Percentiles rank a stretch among this genome's conserved stretches.
Conservation (phyloP, 2,797 vertebrate genomes). For the Sylvilagus floridanus region DNA sequence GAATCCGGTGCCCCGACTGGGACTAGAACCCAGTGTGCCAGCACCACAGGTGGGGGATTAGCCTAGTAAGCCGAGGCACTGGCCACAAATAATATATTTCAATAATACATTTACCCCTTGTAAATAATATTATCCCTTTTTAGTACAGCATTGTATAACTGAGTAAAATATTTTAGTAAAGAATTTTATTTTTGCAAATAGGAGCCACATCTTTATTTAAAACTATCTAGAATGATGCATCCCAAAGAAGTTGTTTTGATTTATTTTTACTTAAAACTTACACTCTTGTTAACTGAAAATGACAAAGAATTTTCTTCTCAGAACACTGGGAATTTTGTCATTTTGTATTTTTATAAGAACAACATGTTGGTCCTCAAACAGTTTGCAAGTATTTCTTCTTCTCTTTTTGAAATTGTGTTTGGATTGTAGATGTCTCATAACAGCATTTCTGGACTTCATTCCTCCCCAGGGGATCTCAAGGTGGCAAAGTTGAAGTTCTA, state of each 20-base stretch:
- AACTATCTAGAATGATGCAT: not conserved
- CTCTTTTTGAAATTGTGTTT: constrained; percentile 32
- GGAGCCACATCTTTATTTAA: not conserved
- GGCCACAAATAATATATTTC: too few species aligned
- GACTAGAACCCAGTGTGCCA: too few species aligned
- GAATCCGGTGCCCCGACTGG: too few species aligned
- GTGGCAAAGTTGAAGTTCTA: not conserved
- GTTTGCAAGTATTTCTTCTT: constrained; percentile 7
- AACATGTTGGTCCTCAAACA: not conserved
- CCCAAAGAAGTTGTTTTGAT: constrained; percentile 33
- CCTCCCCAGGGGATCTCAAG: not conserved
- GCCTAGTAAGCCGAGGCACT: too few species aligned
- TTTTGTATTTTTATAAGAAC: constrained; percentile 11
- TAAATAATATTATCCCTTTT: not conserved
- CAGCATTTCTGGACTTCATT: not conserved
- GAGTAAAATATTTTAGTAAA: not conserved
- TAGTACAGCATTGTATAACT: not conserved
- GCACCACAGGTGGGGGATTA: too few species aligned
- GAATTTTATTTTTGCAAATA: not conserved
- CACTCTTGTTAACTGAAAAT: constrained; percentile 1
- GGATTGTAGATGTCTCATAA: constrained; percentile 3
- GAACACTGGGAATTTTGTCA: not conserved
- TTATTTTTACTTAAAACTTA: constrained; percentile 43
- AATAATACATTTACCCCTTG: too few species aligned
- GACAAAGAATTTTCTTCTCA: not conserved